These are phyloP conservation scores for Apogon hyalosoma DNA, from an alignment of 2,797 vertebrate species.

Conservation along the genomic window DNA sequence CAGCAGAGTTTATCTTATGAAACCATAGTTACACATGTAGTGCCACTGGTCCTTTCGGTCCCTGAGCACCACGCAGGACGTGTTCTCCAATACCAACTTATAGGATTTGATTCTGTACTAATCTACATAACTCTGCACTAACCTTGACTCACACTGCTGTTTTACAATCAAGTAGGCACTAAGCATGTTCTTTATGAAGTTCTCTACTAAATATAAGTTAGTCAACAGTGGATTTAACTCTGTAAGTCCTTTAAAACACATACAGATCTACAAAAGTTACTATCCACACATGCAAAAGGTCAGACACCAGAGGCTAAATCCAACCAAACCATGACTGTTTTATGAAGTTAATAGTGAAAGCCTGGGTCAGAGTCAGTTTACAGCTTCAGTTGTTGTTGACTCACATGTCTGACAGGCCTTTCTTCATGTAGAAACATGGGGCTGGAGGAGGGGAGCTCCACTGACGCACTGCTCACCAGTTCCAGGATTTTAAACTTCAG, in stretches of 20 bases:
- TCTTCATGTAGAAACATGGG: constrained; percentile 92
- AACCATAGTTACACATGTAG: constrained; percentile 38
- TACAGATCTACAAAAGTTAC: not conserved
- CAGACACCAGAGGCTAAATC: not conserved
- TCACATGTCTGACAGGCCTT: constrained; percentile 92
- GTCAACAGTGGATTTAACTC: not conserved
- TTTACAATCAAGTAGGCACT: not conserved
- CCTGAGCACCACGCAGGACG: constrained; percentile 80
- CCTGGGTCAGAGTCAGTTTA: constrained; percentile 30
- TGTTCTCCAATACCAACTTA: constrained; percentile 45
- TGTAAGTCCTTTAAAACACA: not conserved
- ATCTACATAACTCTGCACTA: not conserved
- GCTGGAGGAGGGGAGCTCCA: constrained; percentile 88
- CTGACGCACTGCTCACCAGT: constrained; percentile 85
- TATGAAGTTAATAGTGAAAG: constrained; percentile 23
- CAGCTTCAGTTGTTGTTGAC: constrained; percentile 54
- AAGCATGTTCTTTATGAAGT: not conserved
- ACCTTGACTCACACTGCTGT: not conserved
- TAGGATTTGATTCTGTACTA: constrained; percentile 5
- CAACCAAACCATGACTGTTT: not conserved
- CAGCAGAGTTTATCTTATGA: constrained; percentile 70
- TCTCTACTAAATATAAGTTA: too few relatives aligned
- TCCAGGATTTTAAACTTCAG: constrained; percentile 94
- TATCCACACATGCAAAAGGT: constrained; percentile 1
- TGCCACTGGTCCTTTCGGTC: constrained; percentile 85